Base-by-base conservation (phyloP, 2,113 vertebrate genomes). In the Pandion haliaetus region DNA sequence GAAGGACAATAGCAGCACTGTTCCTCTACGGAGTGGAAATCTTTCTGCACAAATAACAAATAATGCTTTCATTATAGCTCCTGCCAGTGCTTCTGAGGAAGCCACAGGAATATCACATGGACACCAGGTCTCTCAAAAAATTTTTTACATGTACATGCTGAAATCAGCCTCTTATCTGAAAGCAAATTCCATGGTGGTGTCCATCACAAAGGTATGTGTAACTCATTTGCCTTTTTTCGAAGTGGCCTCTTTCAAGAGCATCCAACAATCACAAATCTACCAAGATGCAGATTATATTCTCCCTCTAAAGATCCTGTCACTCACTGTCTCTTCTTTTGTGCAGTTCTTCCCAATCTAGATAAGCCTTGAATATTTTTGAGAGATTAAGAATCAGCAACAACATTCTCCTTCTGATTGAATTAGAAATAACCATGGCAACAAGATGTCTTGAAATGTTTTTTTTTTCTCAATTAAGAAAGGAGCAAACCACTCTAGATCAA, bases 141-240 rank as follows among this genome's bases (percentile, higher is more conserved):
- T 54, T 29, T 54, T 54, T 62, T 42, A 36, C 23, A 67, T 10
- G 2, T 21, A 32, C 0, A 0, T 23, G 10, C 36, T 65, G 59
- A 83, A 66, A 88, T 80, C 20, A 69, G 3, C 8, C 11, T 5
- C 36, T 61, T 34, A 58, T 44, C 29, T 58, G 6, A 77, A 92
- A 86, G 17, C 28, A 45, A 38, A 55, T 57, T 69, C 67, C 3
- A 0, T 72, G 58, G 23, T 34, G 12, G 18, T 84, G 34, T 77
- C 62, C 18, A 12, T 20, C 31, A 34, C 0, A 0, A 54, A 50
- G 21, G 18, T 40, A 16, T 82, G 50, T 0, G 2, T 49, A 61
- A 62, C 5, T 14, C 3, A 5, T 29, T 62, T 82, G 10, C 4
- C 58, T 82, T 31, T 29, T 76, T 87, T 90, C 8, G 11, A 93